Conservation (phyloP, 23 tunicate genomes). For the Trididemnum nubilum region DNA sequence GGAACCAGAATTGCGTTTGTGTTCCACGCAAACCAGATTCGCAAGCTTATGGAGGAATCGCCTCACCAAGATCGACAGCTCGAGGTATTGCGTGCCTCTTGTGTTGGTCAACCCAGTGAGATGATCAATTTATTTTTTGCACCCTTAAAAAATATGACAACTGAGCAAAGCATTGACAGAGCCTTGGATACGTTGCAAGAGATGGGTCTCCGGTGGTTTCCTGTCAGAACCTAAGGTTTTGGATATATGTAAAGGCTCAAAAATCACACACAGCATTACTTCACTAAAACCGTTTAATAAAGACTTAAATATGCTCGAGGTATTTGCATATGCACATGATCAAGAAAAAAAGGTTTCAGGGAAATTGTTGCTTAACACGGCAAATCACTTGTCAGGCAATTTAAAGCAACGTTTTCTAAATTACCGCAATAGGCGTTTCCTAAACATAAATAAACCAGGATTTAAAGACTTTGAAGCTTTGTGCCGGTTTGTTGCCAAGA, state of each 20-base stretch:
- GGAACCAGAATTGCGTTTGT: slow-evolving; percentile 21
- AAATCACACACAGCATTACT: background rate
- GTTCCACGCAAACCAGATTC: slow-evolving; percentile 7
- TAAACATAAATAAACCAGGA: background rate
- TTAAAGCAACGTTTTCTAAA: background rate
- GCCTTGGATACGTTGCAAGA: background rate
- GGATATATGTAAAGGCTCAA: background rate
- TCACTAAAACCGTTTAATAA: background rate
- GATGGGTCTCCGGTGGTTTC: background rate
- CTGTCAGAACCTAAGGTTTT: background rate
- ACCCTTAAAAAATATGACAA: background rate
- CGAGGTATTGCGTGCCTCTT: slow-evolving; percentile 6
- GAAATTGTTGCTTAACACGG: background rate
- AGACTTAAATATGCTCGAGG: background rate
- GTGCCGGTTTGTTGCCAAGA: background rate
- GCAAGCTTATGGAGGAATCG: background rate
- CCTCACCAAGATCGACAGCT: background rate
- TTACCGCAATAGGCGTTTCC: background rate
- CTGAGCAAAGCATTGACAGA: background rate
- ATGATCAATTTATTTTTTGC: slow-evolving; percentile 1
- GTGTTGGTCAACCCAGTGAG: slow-evolving; percentile 10
- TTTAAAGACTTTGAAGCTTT: background rate
- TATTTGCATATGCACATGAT: background rate
- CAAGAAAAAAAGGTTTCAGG: background rate
- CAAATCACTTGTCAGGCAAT: background rate